Percentiles rank a stretch among this genome's conserved stretches.
Conservation (phyloP, 2,888 invertebrate genomes). For the Cenopis cana region DNA sequence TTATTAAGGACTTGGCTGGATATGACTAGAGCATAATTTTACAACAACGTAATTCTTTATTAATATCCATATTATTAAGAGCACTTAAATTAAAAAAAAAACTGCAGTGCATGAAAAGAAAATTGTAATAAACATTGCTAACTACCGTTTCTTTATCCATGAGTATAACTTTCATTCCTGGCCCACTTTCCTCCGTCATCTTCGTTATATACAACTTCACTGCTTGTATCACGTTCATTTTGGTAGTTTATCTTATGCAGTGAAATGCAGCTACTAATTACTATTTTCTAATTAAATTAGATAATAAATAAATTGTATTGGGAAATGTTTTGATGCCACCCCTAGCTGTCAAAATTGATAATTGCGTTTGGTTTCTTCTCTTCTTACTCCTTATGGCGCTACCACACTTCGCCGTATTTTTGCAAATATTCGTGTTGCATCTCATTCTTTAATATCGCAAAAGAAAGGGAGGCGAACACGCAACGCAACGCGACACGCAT, state of each 20-base stretch:
- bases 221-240: constrained; percentile 96
- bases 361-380: constrained; percentile 43
- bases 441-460: no score
- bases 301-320: constrained; percentile 3
- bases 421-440: no score
- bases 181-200: constrained; percentile 99
- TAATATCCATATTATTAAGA: not conserved
- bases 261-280: not conserved
- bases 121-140: not conserved
- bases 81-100: not conserved
- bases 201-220: constrained; percentile 97
- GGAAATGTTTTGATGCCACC: constrained; percentile 36
- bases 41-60: not conserved
- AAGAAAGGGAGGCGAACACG: no score
- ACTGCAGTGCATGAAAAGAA: not conserved
- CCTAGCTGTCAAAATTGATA: constrained; percentile 40
- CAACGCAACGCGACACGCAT: no score
- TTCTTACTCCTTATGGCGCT: no score
- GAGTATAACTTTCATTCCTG: constrained; percentile 99
- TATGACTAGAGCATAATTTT: constrained; percentile 24
- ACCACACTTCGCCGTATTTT: no score
- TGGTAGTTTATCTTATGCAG: constrained; percentile 51
- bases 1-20: not conserved
- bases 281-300: constrained; percentile 24
- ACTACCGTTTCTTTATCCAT: constrained; percentile 98